phyloP scores from a whole-genome alignment of 2,797 vertebrate species.

The Paratrypauchen microcephalus region DNA sequence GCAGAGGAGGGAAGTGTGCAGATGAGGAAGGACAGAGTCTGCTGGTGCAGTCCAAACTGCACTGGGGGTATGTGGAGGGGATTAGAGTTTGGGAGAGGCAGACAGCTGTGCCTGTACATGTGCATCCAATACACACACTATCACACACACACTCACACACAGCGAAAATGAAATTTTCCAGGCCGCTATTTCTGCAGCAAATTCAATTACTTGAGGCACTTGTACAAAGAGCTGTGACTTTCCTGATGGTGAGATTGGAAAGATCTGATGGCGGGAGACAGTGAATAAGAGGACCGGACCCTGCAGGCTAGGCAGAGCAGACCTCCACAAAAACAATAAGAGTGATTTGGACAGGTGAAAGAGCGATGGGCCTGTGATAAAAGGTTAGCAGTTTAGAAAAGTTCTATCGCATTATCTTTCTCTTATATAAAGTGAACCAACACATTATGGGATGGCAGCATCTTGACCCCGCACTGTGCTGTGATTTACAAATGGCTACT shows the following conservation, averaged over 20 bases:
- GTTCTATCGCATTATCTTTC: slow-evolving; percentile 56
- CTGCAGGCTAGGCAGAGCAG: slow-evolving; percentile 72
- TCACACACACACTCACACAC: slow-evolving; percentile 26
- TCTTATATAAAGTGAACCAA: slow-evolving; percentile 52
- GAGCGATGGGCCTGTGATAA: slow-evolving; percentile 39
- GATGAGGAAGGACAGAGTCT: slow-evolving; percentile 38
- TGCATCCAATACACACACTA: slow-evolving; percentile 20
- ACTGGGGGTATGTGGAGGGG: slow-evolving; percentile 46
- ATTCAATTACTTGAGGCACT: slow-evolving; percentile 98
- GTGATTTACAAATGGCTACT: slow-evolving; percentile 42
- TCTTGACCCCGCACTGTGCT: slow-evolving; percentile 25
- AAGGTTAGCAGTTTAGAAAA: slow-evolving; percentile 58
- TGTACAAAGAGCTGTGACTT: slow-evolving; percentile 95
- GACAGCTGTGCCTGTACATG: slow-evolving; percentile 40
- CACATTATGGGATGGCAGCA: slow-evolving; percentile 28
- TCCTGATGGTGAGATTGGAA: slow-evolving; percentile 96
- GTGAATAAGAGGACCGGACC: slow-evolving; percentile 88
- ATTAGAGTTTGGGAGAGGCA: slow-evolving; percentile 56
- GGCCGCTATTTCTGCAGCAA: slow-evolving; percentile 97
- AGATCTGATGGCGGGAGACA: slow-evolving; percentile 90
- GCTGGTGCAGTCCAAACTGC: slow-evolving; percentile 40
- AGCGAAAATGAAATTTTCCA: slow-evolving; percentile 99
- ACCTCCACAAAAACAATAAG: slow-evolving; percentile 62
- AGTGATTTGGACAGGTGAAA: slow-evolving; percentile 65
- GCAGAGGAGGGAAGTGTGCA: slow-evolving; percentile 5